Percentiles rank a stretch among this genome's conserved stretches.
phyloP scores from a whole-genome alignment of 2,797 vertebrate species.

The Atherinosoma microstoma region DNA sequence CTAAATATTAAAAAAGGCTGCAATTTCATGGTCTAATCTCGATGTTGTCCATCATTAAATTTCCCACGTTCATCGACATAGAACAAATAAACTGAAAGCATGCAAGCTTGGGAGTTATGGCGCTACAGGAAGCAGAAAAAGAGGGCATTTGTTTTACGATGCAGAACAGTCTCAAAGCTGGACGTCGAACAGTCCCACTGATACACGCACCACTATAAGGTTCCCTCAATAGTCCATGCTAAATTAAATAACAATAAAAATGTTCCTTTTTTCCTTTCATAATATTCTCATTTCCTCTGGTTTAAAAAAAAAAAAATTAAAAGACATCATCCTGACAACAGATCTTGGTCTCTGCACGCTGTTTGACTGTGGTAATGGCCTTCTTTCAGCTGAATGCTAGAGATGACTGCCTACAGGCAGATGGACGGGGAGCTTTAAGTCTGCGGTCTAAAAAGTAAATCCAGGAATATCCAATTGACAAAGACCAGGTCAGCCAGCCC shows the following conservation, averaged over 20 bases:
- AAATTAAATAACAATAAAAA: slow-evolving; percentile 25
- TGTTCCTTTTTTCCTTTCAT: slow-evolving; percentile 13
- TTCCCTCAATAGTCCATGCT: slow-evolving; percentile 4
- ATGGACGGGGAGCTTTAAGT: slow-evolving; percentile 68
- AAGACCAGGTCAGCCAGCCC: slow-evolving; percentile 55
- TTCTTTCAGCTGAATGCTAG: slow-evolving; percentile 32
- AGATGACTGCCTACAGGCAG: slow-evolving; percentile 59
- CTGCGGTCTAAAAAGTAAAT: slow-evolving; percentile 68
- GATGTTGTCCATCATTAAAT: slow-evolving; percentile 26
- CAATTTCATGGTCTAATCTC: slow-evolving; percentile 17
- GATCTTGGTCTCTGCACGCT: slow-evolving; percentile 8
- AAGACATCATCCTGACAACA: slow-evolving; percentile 11
- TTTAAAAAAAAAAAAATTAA: not conserved
- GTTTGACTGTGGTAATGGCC: slow-evolving; percentile 37
- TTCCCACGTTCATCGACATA: slow-evolving; percentile 57
- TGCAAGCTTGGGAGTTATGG: slow-evolving; percentile 58
- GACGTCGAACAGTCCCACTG: slow-evolving; percentile 41
- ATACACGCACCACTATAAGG: slow-evolving; percentile 26
- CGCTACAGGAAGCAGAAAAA: slow-evolving; percentile 68
- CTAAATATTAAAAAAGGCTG: slow-evolving; percentile 27
- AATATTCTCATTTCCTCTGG: slow-evolving; percentile 11
- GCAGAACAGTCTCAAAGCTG: slow-evolving; percentile 42
- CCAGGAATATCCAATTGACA: slow-evolving; percentile 65
- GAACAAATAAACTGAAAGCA: slow-evolving; percentile 52
- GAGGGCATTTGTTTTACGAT: slow-evolving; percentile 55